Conservation (phyloP, 2,888 invertebrate genomes). For the Spialia ferax region DNA sequence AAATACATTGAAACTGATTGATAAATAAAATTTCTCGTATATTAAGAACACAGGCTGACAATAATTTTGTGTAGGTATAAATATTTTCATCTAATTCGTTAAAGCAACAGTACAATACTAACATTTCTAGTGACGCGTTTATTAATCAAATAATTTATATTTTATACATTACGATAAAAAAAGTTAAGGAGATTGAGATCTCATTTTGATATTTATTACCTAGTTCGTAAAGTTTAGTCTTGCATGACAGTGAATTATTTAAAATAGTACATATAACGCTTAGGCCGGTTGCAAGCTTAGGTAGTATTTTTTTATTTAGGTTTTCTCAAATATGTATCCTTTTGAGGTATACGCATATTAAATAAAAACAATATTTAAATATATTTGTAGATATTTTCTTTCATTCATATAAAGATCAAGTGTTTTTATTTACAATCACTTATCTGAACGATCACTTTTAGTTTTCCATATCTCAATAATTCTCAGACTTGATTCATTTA, state of each 20-base stretch:
- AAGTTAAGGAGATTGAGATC: conserved; percentile 38
- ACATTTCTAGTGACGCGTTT: conserved; percentile 23
- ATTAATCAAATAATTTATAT: conserved; percentile 1
- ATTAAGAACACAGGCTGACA: not conserved
- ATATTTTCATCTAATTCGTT: conserved; percentile 19
- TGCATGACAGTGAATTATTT: conserved; percentile 2
- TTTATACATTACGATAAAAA: conserved; percentile 22
- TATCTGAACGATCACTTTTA: too few relatives aligned
- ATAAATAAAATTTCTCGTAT: not conserved
- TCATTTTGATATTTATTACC: conserved; percentile 31
- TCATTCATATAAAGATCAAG: too few relatives aligned
- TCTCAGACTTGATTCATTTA: not conserved
- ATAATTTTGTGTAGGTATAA: not conserved
- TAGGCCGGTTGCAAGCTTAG: not conserved
- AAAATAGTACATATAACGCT: not conserved
- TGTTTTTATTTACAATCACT: too few relatives aligned
- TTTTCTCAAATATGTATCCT: too few relatives aligned
- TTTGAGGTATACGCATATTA: too few relatives aligned
- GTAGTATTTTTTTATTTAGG: too few relatives aligned
- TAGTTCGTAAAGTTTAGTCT: conserved; percentile 24
- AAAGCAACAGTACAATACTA: conserved; percentile 24
- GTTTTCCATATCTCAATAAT: too few relatives aligned
- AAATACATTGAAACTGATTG: not conserved
- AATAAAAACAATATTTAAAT: too few relatives aligned
- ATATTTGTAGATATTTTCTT: too few relatives aligned